A percentile compares a stretch with the other conserved stretches of the same genome.
Evolutionary conservation across 2,888 invertebrate genomes (phyloP).

Genomic region (Tiliacea aurago): DNA sequence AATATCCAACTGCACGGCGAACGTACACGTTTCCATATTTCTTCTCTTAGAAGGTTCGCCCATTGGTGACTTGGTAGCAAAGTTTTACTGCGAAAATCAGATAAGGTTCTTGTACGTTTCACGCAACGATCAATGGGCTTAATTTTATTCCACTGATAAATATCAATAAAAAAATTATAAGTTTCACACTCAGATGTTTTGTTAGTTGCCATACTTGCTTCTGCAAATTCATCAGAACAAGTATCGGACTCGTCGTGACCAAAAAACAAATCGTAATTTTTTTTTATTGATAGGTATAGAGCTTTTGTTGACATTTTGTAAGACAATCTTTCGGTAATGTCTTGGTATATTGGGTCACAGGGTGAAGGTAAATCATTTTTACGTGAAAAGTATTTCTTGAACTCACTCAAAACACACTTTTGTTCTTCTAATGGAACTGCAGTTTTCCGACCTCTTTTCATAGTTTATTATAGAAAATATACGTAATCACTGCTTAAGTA

Average conservation of each 20-base stretch:
- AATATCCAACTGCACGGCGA: constrained; percentile 10
- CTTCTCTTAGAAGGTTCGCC: constrained; percentile 2
- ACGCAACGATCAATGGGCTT: no score
- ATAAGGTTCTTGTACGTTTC: no score
- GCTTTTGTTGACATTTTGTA: constrained; percentile 8
- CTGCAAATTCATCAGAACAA: constrained; percentile 8
- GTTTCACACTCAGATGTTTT: constrained; percentile 3
- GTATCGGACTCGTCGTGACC: constrained; percentile 1
- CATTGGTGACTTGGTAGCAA: background rate
- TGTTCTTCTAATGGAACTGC: constrained; percentile 15
- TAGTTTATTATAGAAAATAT: no score
- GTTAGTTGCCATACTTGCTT: background rate
- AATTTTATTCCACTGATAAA: no score
- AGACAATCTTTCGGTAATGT: background rate
- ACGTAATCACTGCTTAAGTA: no score
- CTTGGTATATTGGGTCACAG: constrained; percentile 6
- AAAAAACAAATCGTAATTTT: constrained; percentile 2
- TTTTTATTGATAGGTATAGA: constrained; percentile 1
- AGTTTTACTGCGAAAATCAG: no score
- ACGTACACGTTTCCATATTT: constrained; percentile 4
- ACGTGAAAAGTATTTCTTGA: constrained; percentile 1
- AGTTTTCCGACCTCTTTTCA: constrained; percentile 4
- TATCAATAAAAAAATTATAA: no score
- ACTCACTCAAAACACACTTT: constrained; percentile 6
- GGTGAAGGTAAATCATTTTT: constrained; percentile 15